These are phyloP conservation scores for Myiotriccus ornatus DNA, from an alignment of 2,797 vertebrate genomes.

Conservation along the genomic window DNA sequence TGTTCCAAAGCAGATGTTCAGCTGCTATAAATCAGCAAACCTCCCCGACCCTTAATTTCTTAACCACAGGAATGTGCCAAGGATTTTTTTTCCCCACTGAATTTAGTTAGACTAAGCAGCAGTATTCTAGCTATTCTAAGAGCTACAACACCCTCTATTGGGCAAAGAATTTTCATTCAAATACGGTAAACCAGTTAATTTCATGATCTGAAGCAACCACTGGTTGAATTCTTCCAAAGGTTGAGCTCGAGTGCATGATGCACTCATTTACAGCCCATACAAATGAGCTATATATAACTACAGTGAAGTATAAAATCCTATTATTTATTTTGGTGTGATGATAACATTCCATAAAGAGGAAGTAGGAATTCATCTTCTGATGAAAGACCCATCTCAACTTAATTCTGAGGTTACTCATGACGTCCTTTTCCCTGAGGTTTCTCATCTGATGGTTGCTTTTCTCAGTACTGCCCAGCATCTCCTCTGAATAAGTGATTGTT, in stretches of 20 bases:
- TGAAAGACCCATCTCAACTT: background rate
- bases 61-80: background rate
- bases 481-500: background rate
- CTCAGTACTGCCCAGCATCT: background rate
- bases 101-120: background rate
- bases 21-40: constrained; percentile 18
- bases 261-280: background rate
- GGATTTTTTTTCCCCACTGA: background rate
- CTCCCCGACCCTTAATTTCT: constrained; percentile 30
- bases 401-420: background rate
- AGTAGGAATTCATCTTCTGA: background rate
- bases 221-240: background rate
- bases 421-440: background rate
- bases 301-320: background rate
- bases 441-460: background rate
- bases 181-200: background rate
- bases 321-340: background rate
- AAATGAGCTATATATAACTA: background rate
- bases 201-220: background rate
- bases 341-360: background rate
- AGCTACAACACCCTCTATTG: constrained; percentile 48
- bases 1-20: constrained; percentile 29
- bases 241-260: fast-evolving
- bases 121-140: background rate
- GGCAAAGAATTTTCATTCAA: background rate